These are phyloP conservation scores for Mycteria americana DNA, from an alignment of 2,797 vertebrate genomes.

Conservation along the genomic window DNA sequence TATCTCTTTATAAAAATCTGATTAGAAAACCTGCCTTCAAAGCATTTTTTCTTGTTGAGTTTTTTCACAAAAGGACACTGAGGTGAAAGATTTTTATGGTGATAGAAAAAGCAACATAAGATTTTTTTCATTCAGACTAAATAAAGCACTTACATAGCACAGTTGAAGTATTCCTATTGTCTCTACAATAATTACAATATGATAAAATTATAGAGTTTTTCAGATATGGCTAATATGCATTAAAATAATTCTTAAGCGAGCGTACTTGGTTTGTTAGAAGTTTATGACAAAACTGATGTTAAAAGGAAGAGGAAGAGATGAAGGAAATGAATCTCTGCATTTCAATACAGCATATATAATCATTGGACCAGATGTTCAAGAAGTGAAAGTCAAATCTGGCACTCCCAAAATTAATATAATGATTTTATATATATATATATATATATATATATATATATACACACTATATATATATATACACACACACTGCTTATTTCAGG, in stretches of 20 bases:
- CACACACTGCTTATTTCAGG: background rate
- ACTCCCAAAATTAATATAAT: background rate
- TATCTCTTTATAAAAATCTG: constrained; percentile 44
- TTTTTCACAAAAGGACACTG: constrained; percentile 14
- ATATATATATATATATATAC: too few relatives aligned
- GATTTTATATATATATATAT: too few relatives aligned
- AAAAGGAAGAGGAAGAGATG: background rate
- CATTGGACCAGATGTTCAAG: background rate
- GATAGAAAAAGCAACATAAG: background rate
- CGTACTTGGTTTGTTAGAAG: background rate
- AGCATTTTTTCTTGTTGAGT: constrained; percentile 18
- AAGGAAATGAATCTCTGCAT: background rate
- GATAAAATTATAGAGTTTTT: background rate
- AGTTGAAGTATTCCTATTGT: background rate
- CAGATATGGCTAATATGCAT: background rate
- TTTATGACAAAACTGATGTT: background rate
- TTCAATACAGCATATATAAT: background rate
- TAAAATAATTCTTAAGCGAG: background rate
- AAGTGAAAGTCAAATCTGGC: background rate
- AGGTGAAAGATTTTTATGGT: background rate
- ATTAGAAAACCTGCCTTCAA: constrained; percentile 54
- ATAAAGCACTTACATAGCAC: background rate
- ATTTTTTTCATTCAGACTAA: background rate
- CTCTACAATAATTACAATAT: background rate
- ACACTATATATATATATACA: too few relatives aligned